Evolutionary conservation across 2,888 invertebrate genomes (phyloP), one percentile per base, ranked within the genome.

Genomic region (Halictus ligatus): DNA sequence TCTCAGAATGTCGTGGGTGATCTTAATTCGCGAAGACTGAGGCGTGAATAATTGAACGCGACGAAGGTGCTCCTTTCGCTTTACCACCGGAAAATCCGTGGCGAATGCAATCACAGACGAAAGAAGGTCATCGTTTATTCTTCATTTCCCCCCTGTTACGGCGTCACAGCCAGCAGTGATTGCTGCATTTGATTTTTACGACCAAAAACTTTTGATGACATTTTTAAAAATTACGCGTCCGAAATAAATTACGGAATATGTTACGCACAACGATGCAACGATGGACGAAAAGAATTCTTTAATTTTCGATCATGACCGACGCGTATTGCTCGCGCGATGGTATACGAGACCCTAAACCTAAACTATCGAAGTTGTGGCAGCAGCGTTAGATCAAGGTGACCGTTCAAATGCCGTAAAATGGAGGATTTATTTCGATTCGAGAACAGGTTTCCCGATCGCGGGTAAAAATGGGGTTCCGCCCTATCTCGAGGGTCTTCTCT

Each of bases 61-160:
- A 46, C 79, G 58, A 78, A 75, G 78, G 73, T 58, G 84, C 80
- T 81, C 76, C 86, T 81, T 89, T 86, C 86, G 82, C 82, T 71
- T 69, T 77, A 75, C 78, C 86, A 87, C 80, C 88, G 91, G 90
- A 91, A 92, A 92, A 91, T 90, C 92, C 93, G 89, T 92, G 77
- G 88, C 93, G 90, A 94, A 94, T 94, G 91, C 91, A 92, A 92
- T 93, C 91, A 92, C 89, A 84, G 88, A 81, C 86, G 81, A 85
- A 88, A 78, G 72, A 89, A 90, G 87, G 35, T 35, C 84, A 83
- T 74, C 86, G 78, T 85, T 81, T 79, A 77, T 73, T 69, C 67
- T 80, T 75, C 72, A 67, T 50, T 64, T 29, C 21, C 10, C 10
- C 40, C 43, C 75, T 15, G 54, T 21, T 21, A 54, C 3, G 21